phyloP scores from a whole-genome alignment of 2,113 vertebrate genomes.

The Piaya cayana region DNA sequence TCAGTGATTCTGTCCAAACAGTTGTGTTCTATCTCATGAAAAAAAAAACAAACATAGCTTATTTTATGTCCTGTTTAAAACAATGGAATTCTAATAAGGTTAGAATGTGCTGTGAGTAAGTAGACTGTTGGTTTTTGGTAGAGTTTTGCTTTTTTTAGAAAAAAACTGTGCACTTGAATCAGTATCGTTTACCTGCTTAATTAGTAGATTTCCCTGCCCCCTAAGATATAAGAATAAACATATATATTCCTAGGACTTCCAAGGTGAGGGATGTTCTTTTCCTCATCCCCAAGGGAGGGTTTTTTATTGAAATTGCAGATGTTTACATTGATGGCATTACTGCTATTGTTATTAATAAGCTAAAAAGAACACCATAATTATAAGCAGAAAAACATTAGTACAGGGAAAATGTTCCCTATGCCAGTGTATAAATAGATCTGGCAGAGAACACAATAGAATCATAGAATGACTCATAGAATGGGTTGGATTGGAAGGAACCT shows the following conservation, averaged over 20 bases:
- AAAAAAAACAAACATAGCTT: not conserved
- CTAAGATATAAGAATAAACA: not conserved
- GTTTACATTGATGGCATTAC: not conserved
- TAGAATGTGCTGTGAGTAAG: not conserved
- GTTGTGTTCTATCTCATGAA: not conserved
- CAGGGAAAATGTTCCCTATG: not conserved
- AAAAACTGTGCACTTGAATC: not conserved
- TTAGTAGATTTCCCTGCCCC: not conserved
- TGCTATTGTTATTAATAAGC: not conserved
- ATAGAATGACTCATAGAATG: too few relatives aligned
- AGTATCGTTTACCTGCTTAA: not conserved
- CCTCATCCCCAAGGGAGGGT: fast-evolving
- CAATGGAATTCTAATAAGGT: not conserved
- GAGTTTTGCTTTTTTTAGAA: not conserved
- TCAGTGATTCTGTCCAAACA: not conserved
- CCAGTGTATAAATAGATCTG: not conserved
- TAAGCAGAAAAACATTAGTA: not conserved
- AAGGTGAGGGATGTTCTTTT: fast-evolving
- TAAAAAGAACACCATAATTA: not conserved
- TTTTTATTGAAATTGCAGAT: not conserved
- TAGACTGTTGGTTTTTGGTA: not conserved
- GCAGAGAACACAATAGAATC: not conserved
- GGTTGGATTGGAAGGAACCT: too few relatives aligned
- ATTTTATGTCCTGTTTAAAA: not conserved
- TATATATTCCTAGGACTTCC: not conserved